Evolutionary conservation across 2,113 vertebrate genomes (phyloP), one percentile per base, ranked within the genome.

Genomic region (Carollia perspicillata): DNA sequence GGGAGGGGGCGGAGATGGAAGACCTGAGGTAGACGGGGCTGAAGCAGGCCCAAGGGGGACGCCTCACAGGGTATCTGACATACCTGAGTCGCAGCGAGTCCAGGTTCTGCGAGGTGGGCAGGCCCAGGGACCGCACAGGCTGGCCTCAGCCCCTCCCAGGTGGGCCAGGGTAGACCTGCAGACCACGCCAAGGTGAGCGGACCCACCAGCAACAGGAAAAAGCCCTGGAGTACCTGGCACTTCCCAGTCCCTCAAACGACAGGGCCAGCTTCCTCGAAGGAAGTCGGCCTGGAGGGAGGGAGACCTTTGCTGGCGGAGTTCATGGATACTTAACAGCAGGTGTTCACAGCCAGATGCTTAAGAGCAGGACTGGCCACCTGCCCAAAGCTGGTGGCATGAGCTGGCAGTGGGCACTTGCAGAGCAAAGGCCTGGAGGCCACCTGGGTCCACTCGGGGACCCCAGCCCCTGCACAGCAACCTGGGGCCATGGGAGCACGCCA

Each of bases 131-230:
- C 55, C 6, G 0, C 6, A 2, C 1, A 10, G 3, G 10, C 49
- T 17, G 55, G 84, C 42, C 37, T 71, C 30, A 35, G 33, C 68
- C 18, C 44, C 58, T 30, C n/a, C 40, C 33, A 47, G 42, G 65
- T 9, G 7, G 5, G 0, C 3, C 2, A 6, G 66, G 37, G 68
- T 0, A 4, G 65, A 49, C 42, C 6, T 88, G 89, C 22, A n/a
- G 42, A 11, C 5, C 6, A 4, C 5, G 0, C 1, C 11, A 0
- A 35, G 5, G 20, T 3, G 20, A 42, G 33, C 33, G 26, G 47
- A 49, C n/a, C 44, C 42, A 8, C 13, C 12, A 0, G 14, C 22
- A 1, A 35, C 49, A 23, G 79, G 55, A 66, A 49, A 9, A 60
- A 8, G 17, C 8, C 1, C 0, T 0, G 18, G 42, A n/a, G 33